These are phyloP conservation scores for Aselliscus stoliczkanus DNA, from an alignment of 2,797 vertebrate genomes.

Conservation along the genomic window DNA sequence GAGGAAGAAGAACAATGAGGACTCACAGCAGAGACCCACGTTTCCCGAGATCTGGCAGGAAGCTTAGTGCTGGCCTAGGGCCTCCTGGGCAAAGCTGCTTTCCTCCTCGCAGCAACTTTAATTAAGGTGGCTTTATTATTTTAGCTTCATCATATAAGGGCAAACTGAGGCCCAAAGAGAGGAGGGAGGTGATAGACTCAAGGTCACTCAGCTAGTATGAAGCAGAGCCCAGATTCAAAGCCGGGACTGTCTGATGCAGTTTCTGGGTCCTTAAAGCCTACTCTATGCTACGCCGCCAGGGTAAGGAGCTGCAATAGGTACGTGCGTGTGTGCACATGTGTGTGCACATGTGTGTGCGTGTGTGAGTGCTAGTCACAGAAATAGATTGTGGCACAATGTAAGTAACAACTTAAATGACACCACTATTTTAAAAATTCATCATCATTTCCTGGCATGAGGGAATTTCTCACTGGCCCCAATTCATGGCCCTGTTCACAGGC, in stretches of 20 bases:
- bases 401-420: neutral
- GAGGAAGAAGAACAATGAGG: neutral
- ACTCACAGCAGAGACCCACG: neutral
- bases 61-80: neutral
- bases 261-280: neutral
- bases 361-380: neutral
- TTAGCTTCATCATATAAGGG: neutral
- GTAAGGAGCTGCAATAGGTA: neutral
- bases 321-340: rapidly evolving
- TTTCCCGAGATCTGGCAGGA: neutral
- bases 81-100: neutral
- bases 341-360: neutral
- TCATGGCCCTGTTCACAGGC: neutral
- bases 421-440: conserved; percentile 9
- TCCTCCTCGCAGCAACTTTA: neutral
- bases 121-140: neutral
- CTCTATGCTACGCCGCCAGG: neutral
- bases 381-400: neutral
- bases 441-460: neutral
- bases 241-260: neutral
- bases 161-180: neutral
- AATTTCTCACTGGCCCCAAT: neutral
- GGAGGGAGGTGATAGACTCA: neutral
- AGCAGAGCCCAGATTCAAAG: neutral
- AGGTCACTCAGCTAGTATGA: neutral